Base-by-base conservation (phyloP, 2,113 vertebrate genomes). In the Mionectes macconnelli region DNA sequence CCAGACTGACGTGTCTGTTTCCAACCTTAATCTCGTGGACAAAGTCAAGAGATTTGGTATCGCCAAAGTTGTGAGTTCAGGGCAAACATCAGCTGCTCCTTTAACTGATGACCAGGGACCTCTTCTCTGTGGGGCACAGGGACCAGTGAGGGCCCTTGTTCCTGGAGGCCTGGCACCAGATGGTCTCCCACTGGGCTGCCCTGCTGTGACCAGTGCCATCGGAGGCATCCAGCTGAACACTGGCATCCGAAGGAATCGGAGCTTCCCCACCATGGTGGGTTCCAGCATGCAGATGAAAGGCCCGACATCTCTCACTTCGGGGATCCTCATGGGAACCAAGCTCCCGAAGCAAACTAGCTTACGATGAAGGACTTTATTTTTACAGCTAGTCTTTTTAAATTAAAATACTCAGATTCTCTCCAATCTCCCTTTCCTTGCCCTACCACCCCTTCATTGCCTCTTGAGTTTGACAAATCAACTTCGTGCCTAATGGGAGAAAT, bases 201-300 rank as follows among this genome's bases (percentile, higher is more conserved):
- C 98, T 35, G 90, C 95, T 0, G 97, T 98, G 83, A 98, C 98
- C 88, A 97, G 97, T 20, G 62, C 98, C 63, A 98, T 99, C 1
- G 98, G 98, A 18, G 98, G 98, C 81, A 97, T 99, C 83, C 98
- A 98, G 94, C 96, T 99, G 84, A 99, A 98, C 69, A 95, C 98
- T 8, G 99, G 99, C 82, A 98, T 99, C 90, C 98, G 99, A 23
- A 98, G 99, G 96, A 99, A 99, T 53, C 98, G 98, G 45, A 99
- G 99, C 97, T 99, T 99, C 90, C 99, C 99, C 23, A 98, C 99
- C 70, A 98, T 99, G 99, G 99, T 99, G 86, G 99, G 99, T 39
- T 99, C 99, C 89, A 99, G 99, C 94, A 99, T 99, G 99, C 99
- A 99, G 53, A 99, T 99, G 99, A 99, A 99, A 89, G 99, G 98